Conservation (phyloP, 2,888 invertebrate species). For the Heteromyza rotundicornis region DNA sequence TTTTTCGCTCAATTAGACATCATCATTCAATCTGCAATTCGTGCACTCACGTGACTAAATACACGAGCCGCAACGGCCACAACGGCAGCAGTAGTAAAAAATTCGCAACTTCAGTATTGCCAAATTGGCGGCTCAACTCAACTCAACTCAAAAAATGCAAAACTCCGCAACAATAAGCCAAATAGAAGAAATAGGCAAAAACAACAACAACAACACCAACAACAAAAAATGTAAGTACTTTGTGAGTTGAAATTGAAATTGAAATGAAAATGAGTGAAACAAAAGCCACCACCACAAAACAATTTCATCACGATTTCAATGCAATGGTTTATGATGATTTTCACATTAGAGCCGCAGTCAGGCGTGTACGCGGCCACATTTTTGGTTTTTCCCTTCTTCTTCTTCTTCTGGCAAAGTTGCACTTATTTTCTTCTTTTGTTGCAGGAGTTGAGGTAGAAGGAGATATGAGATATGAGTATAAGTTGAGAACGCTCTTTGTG, state of each 20-base stretch:
- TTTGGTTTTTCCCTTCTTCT: no score
- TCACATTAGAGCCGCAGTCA: slow-evolving; percentile 20
- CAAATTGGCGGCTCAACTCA: slow-evolving; percentile 16
- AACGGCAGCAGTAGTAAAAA: slow-evolving; percentile 15
- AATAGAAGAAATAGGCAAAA: background rate
- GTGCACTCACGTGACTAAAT: slow-evolving; percentile 32
- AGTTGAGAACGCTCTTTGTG: no score
- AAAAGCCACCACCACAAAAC: slow-evolving; percentile 44
- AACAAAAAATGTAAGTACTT: background rate
- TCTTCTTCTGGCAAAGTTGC: background rate
- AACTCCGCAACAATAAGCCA: no score
- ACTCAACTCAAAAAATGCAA: no score
- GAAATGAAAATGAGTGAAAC: slow-evolving; percentile 40
- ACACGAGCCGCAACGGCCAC: slow-evolving; percentile 17
- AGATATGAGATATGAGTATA: no score
- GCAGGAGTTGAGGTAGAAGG: no score
- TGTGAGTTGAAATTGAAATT: slow-evolving; percentile 16
- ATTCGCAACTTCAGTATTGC: slow-evolving; percentile 9
- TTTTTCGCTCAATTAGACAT: slow-evolving; percentile 61
- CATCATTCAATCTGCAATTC: slow-evolving; percentile 44
- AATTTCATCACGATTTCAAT: slow-evolving; percentile 54
- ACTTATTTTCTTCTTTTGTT: no score
- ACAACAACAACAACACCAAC: background rate
- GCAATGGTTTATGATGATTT: slow-evolving; percentile 29
- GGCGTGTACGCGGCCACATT: slow-evolving; percentile 10